Conservation (phyloP, 2,888 invertebrate species). For the Celastrina argiolus region DNA sequence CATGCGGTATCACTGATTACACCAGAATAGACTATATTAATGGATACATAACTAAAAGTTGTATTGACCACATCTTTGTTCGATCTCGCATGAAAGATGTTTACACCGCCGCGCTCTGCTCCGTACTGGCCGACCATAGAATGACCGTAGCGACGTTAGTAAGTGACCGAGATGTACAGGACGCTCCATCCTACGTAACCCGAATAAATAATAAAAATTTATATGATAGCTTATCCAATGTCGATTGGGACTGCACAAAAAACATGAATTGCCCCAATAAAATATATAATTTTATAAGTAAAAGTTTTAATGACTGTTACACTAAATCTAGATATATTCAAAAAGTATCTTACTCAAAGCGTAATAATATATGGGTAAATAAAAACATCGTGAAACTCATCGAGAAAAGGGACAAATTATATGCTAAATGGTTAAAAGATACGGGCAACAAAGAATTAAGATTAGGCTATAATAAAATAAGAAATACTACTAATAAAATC, state of each 20-base stretch:
- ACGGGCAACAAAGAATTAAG: too few species aligned
- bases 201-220: conserved; percentile 1
- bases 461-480: too few species aligned
- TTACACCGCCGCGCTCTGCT: neutral
- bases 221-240: neutral
- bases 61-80: conserved; percentile 6
- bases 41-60: neutral
- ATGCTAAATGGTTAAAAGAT: too few species aligned
- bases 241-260: conserved; percentile 7
- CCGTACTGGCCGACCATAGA: conserved; percentile 4
- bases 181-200: neutral
- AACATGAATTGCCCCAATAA: neutral
- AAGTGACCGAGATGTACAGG: neutral
- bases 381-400: too few species aligned
- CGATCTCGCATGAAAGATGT: too few species aligned
- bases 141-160: conserved; percentile 4
- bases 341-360: too few species aligned
- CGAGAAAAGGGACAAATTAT: too few species aligned
- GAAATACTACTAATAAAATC: too few species aligned
- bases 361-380: too few species aligned
- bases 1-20: conserved; percentile 21
- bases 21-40: conserved; percentile 21
- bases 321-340: too few species aligned
- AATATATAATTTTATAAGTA: too few species aligned
- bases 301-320: too few species aligned